Base-by-base conservation (phyloP, 2,888 invertebrate genomes). In the Lypha dubia region DNA sequence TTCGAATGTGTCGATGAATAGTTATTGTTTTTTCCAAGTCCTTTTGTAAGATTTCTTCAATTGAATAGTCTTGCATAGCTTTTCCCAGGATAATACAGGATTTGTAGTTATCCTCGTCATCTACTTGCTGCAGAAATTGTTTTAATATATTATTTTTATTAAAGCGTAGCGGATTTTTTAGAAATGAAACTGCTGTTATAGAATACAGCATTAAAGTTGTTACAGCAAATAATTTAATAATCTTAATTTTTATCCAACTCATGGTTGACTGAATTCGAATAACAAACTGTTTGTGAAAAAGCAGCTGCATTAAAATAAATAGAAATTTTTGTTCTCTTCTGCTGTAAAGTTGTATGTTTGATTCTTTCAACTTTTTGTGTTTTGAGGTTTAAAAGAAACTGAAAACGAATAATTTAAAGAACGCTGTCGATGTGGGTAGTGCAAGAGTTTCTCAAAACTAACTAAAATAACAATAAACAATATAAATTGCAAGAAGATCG, bases 271-370 rank as follows among this genome's bases (percentile, higher is more conserved):
- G 13, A 44, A 1, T 68, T 62, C 15, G 20, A 68, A 74, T 51
- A 68, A 46, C 74, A 74, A 74, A 81, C 80, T 74, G 58, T 68
- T 68, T 68, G 67, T 51, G 11, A 11, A 44, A 32, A 3, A 44
- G 60, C 49, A 9, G 32, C 1, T 24, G 62, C 22, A 1, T 35
- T 9, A 8, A 20, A 71, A 44, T 70, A 79, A 62, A 70, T 79
- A 63, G n/a, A n/a, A 17, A 17, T 5, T 32, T 24, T 49, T 20
- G 62, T 17, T 38, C 79, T 4, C 70, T 70, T 38, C 68, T 4
- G 0, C 3, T 4, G 15, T 32, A n/a, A 13, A 2, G 0, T 44
- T 1, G 76, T 51, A 6, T 74, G 7, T 22, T 65, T 5, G 13
- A 56, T 63, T 51, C 1, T 0, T 22, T 24, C 3, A 44, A 1